Evolutionary conservation across 2,797 vertebrate genomes (phyloP).

Genomic region (Melanotaenia nigrans): DNA sequence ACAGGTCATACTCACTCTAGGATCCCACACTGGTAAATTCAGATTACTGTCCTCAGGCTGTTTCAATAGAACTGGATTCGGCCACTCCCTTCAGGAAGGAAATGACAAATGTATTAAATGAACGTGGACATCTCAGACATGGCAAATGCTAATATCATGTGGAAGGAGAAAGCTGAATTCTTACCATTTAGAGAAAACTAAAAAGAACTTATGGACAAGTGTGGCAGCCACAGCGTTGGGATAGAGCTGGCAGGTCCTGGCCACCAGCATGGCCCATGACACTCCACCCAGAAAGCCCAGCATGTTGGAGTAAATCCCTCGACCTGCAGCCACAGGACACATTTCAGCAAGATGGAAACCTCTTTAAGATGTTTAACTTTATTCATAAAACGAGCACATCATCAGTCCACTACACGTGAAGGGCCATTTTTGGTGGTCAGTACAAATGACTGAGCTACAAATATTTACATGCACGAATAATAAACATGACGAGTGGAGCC

Average conservation of each 20-base stretch:
- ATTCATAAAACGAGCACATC: not conserved
- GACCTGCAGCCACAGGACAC: constrained; percentile 83
- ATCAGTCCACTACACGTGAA: not conserved
- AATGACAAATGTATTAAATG: not conserved
- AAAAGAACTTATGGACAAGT: constrained; percentile 99
- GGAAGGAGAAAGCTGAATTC: constrained; percentile 29
- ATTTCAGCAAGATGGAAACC: not conserved
- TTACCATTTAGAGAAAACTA: constrained; percentile 99
- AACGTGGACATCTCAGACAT: not conserved
- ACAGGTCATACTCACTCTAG: constrained; percentile 85
- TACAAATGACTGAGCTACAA: not conserved
- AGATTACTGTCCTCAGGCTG: constrained; percentile 95
- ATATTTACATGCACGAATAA: not conserved
- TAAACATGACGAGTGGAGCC: not conserved
- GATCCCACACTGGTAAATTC: constrained; percentile 98
- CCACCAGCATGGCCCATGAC: constrained; percentile 99
- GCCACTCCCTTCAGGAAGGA: constrained; percentile 90
- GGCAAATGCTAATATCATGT: constrained; percentile 16
- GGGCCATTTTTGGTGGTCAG: too few species aligned
- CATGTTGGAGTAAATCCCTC: constrained; percentile 99
- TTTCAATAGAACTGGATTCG: constrained; percentile 95
- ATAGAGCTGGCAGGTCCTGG: constrained; percentile 99
- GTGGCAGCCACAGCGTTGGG: constrained; percentile 98
- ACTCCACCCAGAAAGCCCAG: constrained; percentile 98
- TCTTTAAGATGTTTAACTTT: not conserved